Evolutionary conservation across 2,888 invertebrate genomes (phyloP).

Genomic region (Plemyria rubiginata): DNA sequence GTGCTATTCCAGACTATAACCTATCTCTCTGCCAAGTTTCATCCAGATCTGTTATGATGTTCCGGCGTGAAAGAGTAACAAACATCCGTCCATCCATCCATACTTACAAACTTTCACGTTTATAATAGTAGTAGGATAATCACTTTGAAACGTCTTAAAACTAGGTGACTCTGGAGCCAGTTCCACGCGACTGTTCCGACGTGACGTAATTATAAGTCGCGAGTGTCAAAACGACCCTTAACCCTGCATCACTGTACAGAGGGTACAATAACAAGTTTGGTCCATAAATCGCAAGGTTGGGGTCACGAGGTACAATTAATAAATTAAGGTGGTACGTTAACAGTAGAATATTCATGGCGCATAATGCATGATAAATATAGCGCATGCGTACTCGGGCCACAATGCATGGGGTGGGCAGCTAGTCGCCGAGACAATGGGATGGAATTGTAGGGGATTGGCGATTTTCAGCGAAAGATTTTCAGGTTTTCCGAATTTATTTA

Average conservation of each 20-base stretch:
- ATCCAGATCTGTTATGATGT: too few relatives aligned
- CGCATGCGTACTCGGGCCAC: conserved; percentile 65
- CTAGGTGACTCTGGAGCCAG: too few relatives aligned
- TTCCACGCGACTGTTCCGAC: too few relatives aligned
- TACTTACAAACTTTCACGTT: too few relatives aligned
- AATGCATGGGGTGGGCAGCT: conserved; percentile 40
- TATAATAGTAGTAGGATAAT: too few relatives aligned
- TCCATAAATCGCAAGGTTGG: conserved; percentile 63
- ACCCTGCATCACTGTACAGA: conserved; percentile 26
- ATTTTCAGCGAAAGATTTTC: too few relatives aligned
- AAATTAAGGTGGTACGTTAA: conserved; percentile 69
- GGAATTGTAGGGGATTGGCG: background rate
- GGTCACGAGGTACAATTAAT: conserved; percentile 73
- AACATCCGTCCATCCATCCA: too few relatives aligned
- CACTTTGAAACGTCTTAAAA: too few relatives aligned
- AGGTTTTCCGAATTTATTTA: too few relatives aligned
- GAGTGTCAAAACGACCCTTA: conserved; percentile 9
- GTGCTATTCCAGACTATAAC: too few relatives aligned
- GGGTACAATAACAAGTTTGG: conserved; percentile 56
- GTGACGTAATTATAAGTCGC: background rate
- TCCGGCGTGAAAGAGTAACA: too few relatives aligned
- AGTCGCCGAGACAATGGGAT: conserved; percentile 11
- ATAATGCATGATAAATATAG: conserved; percentile 76
- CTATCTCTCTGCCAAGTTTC: too few relatives aligned
- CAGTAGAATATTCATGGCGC: conserved; percentile 78